Conservation (phyloP, 2,888 invertebrate species). For the Polyommatus iphigenia region DNA sequence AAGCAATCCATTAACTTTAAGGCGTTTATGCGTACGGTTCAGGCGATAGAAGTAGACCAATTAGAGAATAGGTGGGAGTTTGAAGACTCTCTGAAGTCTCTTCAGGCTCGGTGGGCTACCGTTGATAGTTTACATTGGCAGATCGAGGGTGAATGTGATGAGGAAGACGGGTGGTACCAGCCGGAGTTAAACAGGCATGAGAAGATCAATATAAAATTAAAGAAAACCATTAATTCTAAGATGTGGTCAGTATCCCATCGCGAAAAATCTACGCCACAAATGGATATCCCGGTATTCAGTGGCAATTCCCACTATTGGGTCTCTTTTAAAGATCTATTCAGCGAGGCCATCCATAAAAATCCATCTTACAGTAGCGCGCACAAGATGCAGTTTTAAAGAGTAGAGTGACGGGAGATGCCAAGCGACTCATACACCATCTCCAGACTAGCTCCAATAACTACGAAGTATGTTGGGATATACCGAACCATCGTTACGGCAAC, state of each 20-base stretch:
- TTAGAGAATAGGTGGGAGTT: slow-evolving; percentile 34
- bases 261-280: slow-evolving; percentile 32
- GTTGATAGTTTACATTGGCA: slow-evolving; percentile 38
- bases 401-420: slow-evolving; percentile 35
- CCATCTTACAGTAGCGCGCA: slow-evolving; percentile 30
- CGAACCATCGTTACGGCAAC: slow-evolving; percentile 39
- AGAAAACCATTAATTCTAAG: slow-evolving; percentile 33
- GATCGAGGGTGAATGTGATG: slow-evolving; percentile 35
- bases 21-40: slow-evolving; percentile 32
- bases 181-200: slow-evolving; percentile 32
- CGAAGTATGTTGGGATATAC: slow-evolving; percentile 39
- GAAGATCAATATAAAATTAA: slow-evolving; percentile 25
- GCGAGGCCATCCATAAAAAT: slow-evolving; percentile 39
- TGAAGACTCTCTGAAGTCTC: slow-evolving; percentile 34
- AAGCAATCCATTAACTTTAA: slow-evolving; percentile 36
- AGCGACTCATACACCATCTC: slow-evolving; percentile 38
- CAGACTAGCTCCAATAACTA: slow-evolving; percentile 14
- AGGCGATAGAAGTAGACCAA: slow-evolving; percentile 3
- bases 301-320: slow-evolving; percentile 38
- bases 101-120: slow-evolving; percentile 35
- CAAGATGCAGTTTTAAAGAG: slow-evolving; percentile 33
- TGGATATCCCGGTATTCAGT: slow-evolving; percentile 37
- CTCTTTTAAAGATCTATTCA: slow-evolving; percentile 39
- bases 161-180: slow-evolving; percentile 31
- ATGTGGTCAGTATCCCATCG: slow-evolving; percentile 23